Base-by-base conservation (phyloP, 2,888 invertebrate species). In the Cephonodes hylas region DNA sequence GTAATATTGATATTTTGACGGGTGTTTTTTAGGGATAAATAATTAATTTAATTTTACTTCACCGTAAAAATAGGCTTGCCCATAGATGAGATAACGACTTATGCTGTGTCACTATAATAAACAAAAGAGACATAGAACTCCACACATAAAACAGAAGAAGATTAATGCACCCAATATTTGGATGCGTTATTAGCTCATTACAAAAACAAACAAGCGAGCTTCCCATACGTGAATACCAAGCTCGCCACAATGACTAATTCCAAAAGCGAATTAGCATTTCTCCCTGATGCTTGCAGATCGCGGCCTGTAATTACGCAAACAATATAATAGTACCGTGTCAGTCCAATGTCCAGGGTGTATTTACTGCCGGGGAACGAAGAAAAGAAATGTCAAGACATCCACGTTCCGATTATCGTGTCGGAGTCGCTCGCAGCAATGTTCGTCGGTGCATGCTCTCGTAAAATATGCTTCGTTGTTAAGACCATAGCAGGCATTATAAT, bases 301-400 rank as follows among this genome's bases (percentile, higher is more conserved):
- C 70, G 78, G 75, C 70, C 77, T 84, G 78, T 81, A 88, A 90
- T 89, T 90, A 90, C 84, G 83, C 83, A 85, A 89, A 89, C 85
- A 84, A 85, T 85, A 85, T 89, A 90, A 88, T 86, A 81, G 85
- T 76, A 77, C 65, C 74, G 83, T 86, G 87, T 85, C 85, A 77
- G 81, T 79, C 83, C 77, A 76, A 68, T 71, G 34, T 63, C 63
- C 59, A 62, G 61, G 71, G 71, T 79, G n/a, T 85, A 84, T 85
- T 85, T 85, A 86, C 80, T 77, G 76, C 76, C 72, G 74, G 70
- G 76, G 75, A 70, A 71, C 68, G 75, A 77, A 80, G 82, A 82
- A 85, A 84, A 84, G 80, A 85, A 85, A 84, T 80, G 83, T 81
- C 81, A 79, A 79, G 77, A 79, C 76, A 75, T 79, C 45, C 10